phyloP scores from a whole-genome alignment of 2,113 vertebrate species.

The Neolamprologus ventralis region DNA sequence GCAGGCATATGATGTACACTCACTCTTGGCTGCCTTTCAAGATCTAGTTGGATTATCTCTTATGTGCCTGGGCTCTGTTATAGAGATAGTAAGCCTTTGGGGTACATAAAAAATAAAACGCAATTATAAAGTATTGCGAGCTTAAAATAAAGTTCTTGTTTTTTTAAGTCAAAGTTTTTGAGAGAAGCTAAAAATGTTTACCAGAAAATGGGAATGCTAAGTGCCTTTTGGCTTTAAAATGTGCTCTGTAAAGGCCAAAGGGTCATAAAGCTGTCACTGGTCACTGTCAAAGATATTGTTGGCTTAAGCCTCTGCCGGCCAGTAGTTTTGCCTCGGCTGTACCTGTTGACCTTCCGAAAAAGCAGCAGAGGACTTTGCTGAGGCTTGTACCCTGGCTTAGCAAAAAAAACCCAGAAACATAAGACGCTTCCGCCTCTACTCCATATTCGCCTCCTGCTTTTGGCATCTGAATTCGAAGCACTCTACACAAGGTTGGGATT shows the following conservation, averaged over 20 bases:
- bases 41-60: neutral
- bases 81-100: neutral
- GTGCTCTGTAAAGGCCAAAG: neutral
- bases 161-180: neutral
- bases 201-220: neutral
- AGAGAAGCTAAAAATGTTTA: neutral
- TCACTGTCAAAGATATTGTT: constrained; percentile 20
- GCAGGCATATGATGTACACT: neutral
- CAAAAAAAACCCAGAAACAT: constrained; percentile 1
- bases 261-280: constrained; percentile 33
- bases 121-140: neutral
- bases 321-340: constrained; percentile 7
- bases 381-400: constrained; percentile 15
- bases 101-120: neutral
- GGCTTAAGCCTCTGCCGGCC: neutral
- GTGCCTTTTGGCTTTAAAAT: constrained; percentile 16
- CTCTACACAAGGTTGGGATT: constrained; percentile 32
- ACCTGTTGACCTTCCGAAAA: constrained; percentile 35
- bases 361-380: neutral
- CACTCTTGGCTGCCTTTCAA: neutral
- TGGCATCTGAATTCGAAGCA: constrained; percentile 12
- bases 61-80: neutral
- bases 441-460: constrained; percentile 12
- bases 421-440: constrained; percentile 27
- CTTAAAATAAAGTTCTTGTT: neutral